Base-by-base conservation (phyloP, 1,140 invertebrate species). In the Drosophila malerkotliana region DNA sequence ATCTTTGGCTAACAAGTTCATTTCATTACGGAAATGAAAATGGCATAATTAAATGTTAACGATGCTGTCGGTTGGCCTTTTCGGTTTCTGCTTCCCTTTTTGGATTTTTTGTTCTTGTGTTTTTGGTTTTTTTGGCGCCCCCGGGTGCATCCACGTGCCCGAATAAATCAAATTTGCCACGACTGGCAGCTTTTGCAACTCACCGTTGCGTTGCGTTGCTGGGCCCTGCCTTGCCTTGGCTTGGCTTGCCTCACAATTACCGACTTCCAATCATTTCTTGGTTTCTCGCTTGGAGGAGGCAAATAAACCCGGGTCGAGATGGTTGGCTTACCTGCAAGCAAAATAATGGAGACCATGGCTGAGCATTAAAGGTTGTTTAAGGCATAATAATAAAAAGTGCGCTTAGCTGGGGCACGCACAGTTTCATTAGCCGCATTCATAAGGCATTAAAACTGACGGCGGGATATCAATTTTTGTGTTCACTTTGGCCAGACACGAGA, bases 21-120 rank as follows among this genome's bases (percentile, higher is more conserved):
- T 77, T 85, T 77, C 73, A 82, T 85, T 78, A 68, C 62, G 64
- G 76, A 68, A 71, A 77, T 62, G 57, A 69, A 80, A 85, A 81
- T 82, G 77, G 61, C 66, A 60, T 85, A 85, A 85, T 85, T 85
- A 85, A 85, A 87, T 85, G 82, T 78, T 85, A 87, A 81, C 76
- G 77, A 81, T 64, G 57, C 81, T 54, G 53, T 77, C 59, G 47
- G 41, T 68, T 18, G 41, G 18, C 41, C 48, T 12, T 45, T 30
- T 47, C 41, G 44, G 44, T 47, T 47, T 14, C 18, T 10, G 47
- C 7, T 39, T 61, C 18, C 44, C 57, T 28, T 52, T 60, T 41
- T 6, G 28, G 15, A 12, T n/a, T 28, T 15, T 1, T 7, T 24
- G 0, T 37, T n/a, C 21, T 44, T 18, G 14, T 18, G 5, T 24